Base-by-base conservation (phyloP, 2,888 invertebrate species). In the Eulithis testata region DNA sequence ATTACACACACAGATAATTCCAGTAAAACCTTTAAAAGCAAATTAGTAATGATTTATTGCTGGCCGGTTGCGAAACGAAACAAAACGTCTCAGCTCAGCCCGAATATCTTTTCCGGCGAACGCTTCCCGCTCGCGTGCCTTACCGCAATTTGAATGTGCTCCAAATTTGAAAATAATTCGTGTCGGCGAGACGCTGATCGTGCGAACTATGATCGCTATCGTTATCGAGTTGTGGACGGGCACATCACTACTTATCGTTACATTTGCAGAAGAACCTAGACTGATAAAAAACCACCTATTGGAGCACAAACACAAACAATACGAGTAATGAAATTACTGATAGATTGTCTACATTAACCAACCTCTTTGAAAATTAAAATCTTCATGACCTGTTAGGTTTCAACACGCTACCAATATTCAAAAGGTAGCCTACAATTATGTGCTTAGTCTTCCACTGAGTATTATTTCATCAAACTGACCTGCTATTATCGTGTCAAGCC, bases 31-130 rank as follows among this genome's bases (percentile, higher is more conserved):
- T 93, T 93, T 91, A 92, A 93, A 92, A 93, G 90, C 90, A 93
- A 92, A 93, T 93, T 92, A 93, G 91, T 85, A 83, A 90, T 92
- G 92, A 92, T 92, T 92, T 92, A 92, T 92, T 90, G 77, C 85
- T 75, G 79, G 80, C 82, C 70, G 73, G 84, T 91, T 91, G 87
- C 90, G 89, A 89, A 88, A 91, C 78, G 74, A 75, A 79, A 78
- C 75, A 76, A 79, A 80, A 75, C 78, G 76, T 78, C 79, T 79
- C 69, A 67, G 67, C 74, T 78, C 78, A 79, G 76, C 81, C 80
- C 81, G 83, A 84, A 84, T 86, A 85, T 83, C 81, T 85, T 81
- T 86, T 87, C 87, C 86, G 87, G 77, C 80, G 81, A 84, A 70
- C 81, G 86, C 83, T 88, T 86, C 85, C 85, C 81, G 87, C 85